Evolutionary conservation across 64 coral and sea anemone genomes (phyloP).

Genomic region (Orbicella faveolata): DNA sequence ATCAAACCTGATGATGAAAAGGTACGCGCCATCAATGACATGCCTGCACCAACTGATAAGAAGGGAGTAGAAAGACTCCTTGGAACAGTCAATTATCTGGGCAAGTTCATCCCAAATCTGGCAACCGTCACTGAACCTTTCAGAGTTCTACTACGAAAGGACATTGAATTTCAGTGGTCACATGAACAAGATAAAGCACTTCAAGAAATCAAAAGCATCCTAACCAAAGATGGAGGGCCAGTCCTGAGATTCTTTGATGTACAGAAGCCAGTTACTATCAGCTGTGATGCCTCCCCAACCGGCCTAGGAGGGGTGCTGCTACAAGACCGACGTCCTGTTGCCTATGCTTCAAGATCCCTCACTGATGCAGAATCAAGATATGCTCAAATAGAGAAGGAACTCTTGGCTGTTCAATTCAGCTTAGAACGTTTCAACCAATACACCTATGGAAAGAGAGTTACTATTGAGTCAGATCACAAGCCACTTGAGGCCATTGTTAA

Average conservation of each 20-base stretch:
- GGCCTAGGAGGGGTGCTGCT: constrained; percentile 50
- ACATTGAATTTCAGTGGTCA: constrained; percentile 44
- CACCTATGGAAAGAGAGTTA: constrained; percentile 40
- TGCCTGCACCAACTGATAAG: constrained; percentile 27
- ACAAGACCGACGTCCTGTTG: constrained; percentile 32
- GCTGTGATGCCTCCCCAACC: constrained; percentile 45
- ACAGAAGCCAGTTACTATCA: background rate
- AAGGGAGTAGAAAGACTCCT: constrained; percentile 21
- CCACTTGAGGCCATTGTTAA: constrained; percentile 50
- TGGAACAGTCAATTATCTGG: constrained; percentile 19
- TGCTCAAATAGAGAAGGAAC: constrained; percentile 40
- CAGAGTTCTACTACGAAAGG: constrained; percentile 18
- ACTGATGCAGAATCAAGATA: constrained; percentile 32
- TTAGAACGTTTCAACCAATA: constrained; percentile 59
- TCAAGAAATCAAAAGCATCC: constrained; percentile 44
- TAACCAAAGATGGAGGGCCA: constrained; percentile 2
- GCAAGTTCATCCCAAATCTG: constrained; percentile 20
- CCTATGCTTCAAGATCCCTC: constrained; percentile 57
- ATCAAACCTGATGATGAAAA: constrained; percentile 33
- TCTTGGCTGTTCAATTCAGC: constrained; percentile 36
- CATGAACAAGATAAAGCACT: constrained; percentile 62
- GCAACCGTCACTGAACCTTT: constrained; percentile 34
- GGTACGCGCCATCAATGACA: background rate
- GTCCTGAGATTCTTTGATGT: constrained; percentile 38
- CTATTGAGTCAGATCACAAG: constrained; percentile 55